These are phyloP conservation scores for Pegea sp. DNA, from an alignment of 23 tunicate genomes.

Conservation along the genomic window DNA sequence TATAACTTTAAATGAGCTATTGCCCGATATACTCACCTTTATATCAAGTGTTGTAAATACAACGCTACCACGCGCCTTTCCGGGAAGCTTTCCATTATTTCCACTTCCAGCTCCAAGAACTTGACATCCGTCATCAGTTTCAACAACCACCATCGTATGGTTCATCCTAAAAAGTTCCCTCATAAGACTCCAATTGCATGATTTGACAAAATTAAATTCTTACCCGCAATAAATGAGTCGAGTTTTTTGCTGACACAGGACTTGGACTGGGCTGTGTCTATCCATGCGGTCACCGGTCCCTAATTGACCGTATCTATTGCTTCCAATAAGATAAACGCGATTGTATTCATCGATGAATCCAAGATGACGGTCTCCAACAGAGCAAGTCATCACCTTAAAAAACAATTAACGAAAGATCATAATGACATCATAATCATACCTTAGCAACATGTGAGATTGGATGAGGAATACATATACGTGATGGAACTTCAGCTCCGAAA, in stretches of 20 bases:
- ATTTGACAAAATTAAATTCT: background rate
- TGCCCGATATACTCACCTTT: conserved; percentile 36
- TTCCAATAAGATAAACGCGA: conserved; percentile 66
- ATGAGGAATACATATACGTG: conserved; percentile 33
- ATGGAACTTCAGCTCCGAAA: conserved; percentile 44
- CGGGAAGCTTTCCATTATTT: conserved; percentile 63
- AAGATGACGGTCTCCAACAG: conserved; percentile 80
- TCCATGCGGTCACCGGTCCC: conserved; percentile 95
- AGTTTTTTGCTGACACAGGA: conserved; percentile 19
- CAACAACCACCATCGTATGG: conserved; percentile 78
- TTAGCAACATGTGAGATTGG: conserved; percentile 69
- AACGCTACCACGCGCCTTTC: conserved; percentile 54
- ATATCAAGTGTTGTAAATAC: conserved; percentile 50
- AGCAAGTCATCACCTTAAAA: conserved; percentile 39
- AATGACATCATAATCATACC: no score
- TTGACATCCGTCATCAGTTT: conserved; percentile 11
- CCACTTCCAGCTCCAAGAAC: conserved; percentile 81
- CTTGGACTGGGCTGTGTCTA: conserved; percentile 61
- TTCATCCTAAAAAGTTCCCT: conserved; percentile 76
- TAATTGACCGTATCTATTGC: conserved; percentile 74
- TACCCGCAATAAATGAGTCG: conserved; percentile 70
- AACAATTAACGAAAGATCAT: no score
- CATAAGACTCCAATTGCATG: no score
- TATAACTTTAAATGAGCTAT: background rate
- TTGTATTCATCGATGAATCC: conserved; percentile 89